Evolutionary conservation across 2,113 vertebrate species (phyloP).

Genomic region (Elgaria multicarinata): DNA sequence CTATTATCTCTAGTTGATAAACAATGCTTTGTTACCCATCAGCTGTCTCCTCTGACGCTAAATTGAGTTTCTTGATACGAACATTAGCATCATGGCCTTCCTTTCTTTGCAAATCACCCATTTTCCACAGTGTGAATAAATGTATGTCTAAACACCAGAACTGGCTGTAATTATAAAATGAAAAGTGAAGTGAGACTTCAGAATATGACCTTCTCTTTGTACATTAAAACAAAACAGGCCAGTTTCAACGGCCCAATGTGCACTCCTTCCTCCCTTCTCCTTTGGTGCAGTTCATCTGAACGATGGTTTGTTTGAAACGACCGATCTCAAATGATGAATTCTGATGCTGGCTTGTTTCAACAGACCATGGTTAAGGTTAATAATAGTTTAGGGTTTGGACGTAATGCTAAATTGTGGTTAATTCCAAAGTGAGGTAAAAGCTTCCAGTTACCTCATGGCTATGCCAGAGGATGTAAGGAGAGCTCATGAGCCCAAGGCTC

Average conservation of each 20-base stretch:
- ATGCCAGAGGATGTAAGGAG: neutral
- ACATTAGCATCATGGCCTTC: neutral
- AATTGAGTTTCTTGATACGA: neutral
- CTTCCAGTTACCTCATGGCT: neutral
- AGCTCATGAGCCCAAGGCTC: neutral
- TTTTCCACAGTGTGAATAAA: neutral
- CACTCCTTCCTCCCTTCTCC: neutral
- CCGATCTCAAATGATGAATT: neutral
- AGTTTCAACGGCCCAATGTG: neutral
- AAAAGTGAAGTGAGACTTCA: neutral
- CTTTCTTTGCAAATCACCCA: neutral
- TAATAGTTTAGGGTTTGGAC: neutral
- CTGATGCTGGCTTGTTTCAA: neutral
- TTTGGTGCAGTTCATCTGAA: neutral
- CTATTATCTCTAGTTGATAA: constrained; percentile 31
- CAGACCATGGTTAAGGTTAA: neutral
- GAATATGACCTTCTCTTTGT: neutral
- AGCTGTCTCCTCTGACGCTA: neutral
- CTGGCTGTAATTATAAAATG: constrained; percentile 18
- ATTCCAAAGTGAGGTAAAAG: neutral
- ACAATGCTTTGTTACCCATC: neutral
- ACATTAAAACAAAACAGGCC: neutral
- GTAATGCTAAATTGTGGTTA: neutral
- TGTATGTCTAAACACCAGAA: constrained; percentile 2
- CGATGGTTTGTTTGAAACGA: neutral